phyloP scores from a whole-genome alignment of 2,888 invertebrate species.

The Troides helena region DNA sequence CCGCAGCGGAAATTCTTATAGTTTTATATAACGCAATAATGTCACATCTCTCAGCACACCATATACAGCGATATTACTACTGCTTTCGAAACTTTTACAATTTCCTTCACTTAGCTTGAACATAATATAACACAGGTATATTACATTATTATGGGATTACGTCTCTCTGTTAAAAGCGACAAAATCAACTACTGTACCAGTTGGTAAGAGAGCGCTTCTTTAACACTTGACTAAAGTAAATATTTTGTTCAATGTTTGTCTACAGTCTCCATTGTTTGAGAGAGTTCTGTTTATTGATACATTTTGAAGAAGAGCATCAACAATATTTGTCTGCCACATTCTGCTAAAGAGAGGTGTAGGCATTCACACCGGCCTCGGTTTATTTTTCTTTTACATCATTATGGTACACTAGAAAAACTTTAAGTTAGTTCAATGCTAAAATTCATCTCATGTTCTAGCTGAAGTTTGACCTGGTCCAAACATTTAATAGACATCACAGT shows the following conservation, averaged over 20 bases:
- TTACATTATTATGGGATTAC: neutral
- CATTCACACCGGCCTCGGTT: neutral
- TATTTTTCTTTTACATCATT: neutral
- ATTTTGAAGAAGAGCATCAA: too few species aligned
- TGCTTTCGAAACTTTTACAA: constrained; percentile 51
- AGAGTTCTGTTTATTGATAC: neutral
- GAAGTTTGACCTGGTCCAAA: too few species aligned
- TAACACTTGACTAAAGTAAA: neutral
- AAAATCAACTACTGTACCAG: neutral
- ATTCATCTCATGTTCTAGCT: too few species aligned
- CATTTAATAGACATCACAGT: too few species aligned
- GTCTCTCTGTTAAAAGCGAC: neutral
- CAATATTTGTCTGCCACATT: neutral
- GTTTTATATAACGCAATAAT: constrained; percentile 67
- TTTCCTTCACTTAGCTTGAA: constrained; percentile 33
- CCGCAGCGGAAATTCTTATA: constrained; percentile 48
- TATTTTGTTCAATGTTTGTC: neutral
- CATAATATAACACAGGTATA: constrained; percentile 31
- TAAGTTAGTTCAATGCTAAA: too few species aligned
- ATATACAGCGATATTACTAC: constrained; percentile 45
- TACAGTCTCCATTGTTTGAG: neutral
- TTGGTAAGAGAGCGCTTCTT: neutral
- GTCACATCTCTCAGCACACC: constrained; percentile 47
- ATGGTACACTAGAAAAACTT: too few species aligned
- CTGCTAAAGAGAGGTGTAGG: neutral